A percentile compares a stretch with the other conserved stretches of the same genome.
Conservation (phyloP, 23 tunicate genomes). For the Styela clava region DNA sequence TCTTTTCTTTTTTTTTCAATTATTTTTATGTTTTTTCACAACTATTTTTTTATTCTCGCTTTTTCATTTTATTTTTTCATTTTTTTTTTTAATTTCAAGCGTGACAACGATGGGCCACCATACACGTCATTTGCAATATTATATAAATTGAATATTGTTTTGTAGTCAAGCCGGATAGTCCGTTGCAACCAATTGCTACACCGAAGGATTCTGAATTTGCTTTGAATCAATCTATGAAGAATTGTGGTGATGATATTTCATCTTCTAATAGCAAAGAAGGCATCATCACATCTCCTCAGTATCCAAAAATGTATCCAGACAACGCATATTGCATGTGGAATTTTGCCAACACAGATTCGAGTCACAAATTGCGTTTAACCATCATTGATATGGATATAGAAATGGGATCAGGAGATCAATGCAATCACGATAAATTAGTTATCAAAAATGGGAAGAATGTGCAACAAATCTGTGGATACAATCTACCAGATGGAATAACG, state of each 20-base stretch:
- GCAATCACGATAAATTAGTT: neutral
- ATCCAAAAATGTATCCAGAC: neutral
- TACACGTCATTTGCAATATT: too few relatives aligned
- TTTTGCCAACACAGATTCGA: neutral
- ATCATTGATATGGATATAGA: slow-evolving; percentile 1
- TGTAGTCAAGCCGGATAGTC: too few relatives aligned
- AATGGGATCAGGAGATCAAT: neutral
- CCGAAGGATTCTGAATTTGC: too few relatives aligned
- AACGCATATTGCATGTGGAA: neutral
- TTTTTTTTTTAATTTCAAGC: too few relatives aligned
- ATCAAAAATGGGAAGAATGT: neutral
- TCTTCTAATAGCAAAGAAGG: neutral
- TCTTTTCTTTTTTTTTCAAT: too few relatives aligned
- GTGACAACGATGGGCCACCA: too few relatives aligned
- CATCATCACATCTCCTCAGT: neutral
- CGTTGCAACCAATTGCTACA: too few relatives aligned
- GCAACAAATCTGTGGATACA: neutral
- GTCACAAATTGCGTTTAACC: neutral
- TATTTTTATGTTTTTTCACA: too few relatives aligned
- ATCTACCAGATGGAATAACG: neutral
- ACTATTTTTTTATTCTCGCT: too few relatives aligned
- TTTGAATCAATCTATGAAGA: neutral
- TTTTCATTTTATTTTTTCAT: too few relatives aligned
- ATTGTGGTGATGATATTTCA: neutral
- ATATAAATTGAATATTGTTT: too few relatives aligned